Base-by-base conservation (phyloP, 2,888 invertebrate species). In the Phragmatobia fuliginosa region DNA sequence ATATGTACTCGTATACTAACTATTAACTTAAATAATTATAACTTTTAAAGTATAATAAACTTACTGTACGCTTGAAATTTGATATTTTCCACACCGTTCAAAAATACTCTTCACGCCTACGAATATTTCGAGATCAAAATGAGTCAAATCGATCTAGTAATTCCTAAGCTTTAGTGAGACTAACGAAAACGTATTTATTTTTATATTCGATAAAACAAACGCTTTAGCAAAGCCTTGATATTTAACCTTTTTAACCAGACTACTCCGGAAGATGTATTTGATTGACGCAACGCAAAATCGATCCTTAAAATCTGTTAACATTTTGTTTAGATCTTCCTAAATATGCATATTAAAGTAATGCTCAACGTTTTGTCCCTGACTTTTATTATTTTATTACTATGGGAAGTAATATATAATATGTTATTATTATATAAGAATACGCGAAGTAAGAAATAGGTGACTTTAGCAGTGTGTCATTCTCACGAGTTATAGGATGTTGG, bases 401-500 rank as follows among this genome's bases (percentile, higher is more conserved):
- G 0, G 2, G 28, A 28, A 56, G 52, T 5, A 52, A 18, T 25
- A 52, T 25, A 52, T 56, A 11, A 56, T 28, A 7, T 56, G 16
- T 56, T 49, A 21, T n/a, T 49, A 28, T 56, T 28, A 56, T 28
- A 38, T 56, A 33, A 56, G 33, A 65, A 56, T 62, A 52, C 36
- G 31, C 36, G 21, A 10, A 36, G 59, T 32, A 76, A 74, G 73
- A 80, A 78, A 77, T 74, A 80, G 78, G 80, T 79, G 76, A 79
- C 77, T 79, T 78, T 76, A 70, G 49, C 64, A 77, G 68, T 73
- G 76, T 76, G 75, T 73, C 76, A 78, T 84, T 87, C 87, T 86
- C 87, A 87, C 86, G 83, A 81, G 80, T 82, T 79, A 77, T 78
- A 76, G 73, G 74, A 78, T 78, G 69, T 67, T 70, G 77, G 73